A percentile compares a stretch with the other conserved stretches of the same genome.
These are phyloP conservation scores for Micoletzkya japonica DNA, from an alignment of 2,888 invertebrate species.

Conservation along the genomic window DNA sequence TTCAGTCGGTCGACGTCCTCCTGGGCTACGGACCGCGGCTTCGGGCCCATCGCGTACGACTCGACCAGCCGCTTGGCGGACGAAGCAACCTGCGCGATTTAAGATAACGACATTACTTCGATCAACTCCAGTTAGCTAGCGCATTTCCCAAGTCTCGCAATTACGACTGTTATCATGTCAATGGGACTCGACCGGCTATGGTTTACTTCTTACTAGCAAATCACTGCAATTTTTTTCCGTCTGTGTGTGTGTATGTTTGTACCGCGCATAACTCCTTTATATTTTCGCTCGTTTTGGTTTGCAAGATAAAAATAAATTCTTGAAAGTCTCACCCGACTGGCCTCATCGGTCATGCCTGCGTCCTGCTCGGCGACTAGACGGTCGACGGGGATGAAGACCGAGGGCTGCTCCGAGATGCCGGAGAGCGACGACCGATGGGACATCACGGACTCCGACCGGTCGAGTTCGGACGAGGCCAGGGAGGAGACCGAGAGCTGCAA, in stretches of 20 bases:
- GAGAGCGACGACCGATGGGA: constrained; percentile 31
- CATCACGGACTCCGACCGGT: constrained; percentile 46
- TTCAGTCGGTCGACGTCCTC: constrained; percentile 13
- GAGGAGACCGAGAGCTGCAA: constrained; percentile 48
- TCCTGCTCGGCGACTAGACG: constrained; percentile 23
- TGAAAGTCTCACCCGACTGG: not conserved
- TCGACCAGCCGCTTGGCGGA: constrained; percentile 24
- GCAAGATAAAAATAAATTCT: too few relatives aligned
- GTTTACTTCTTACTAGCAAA: too few relatives aligned
- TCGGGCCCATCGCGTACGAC: constrained; percentile 19
- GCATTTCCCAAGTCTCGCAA: too few relatives aligned
- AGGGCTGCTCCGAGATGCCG: constrained; percentile 13
- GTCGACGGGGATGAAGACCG: constrained; percentile 25
- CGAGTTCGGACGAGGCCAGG: constrained; percentile 46
- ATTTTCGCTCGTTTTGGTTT: too few relatives aligned
- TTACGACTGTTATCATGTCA: too few relatives aligned
- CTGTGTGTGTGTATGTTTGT: too few relatives aligned
- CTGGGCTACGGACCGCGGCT: not conserved
- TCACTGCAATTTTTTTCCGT: too few relatives aligned
- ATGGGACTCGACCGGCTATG: too few relatives aligned
- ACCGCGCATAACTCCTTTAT: too few relatives aligned
- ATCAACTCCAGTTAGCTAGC: too few relatives aligned
- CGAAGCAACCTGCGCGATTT: constrained; percentile 19
- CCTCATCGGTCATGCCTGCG: constrained; percentile 21
- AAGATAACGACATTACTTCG: too few relatives aligned